Evolutionary conservation across 35 echinoderm and acorn worm species (phyloP), one percentile per base, ranked within the genome.

Genomic region (Heliocidaris tuberculata): DNA sequence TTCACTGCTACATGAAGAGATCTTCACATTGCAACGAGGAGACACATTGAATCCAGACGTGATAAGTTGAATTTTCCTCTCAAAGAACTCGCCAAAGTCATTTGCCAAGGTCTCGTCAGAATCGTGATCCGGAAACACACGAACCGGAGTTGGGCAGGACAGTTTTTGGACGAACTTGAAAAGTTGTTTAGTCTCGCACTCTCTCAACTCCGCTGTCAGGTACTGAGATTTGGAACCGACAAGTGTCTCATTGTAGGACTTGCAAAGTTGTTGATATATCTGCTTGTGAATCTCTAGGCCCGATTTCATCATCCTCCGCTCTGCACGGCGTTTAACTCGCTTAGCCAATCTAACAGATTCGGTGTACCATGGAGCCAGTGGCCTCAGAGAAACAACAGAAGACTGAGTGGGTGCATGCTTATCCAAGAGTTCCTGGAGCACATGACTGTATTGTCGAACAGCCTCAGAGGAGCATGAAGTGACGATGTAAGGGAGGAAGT

Each of bases 271-370:
- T n/a, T 32, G 30, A 52, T 94, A 94, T 47, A 94, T 85, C 85
- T 94, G 94, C 42, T 88, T 94, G 71, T 94, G 31, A 19, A 94
- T 85, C 85, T 85, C 60, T 16, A 94, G 94, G 24, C 94, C 94
- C 10, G 94, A 94, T 30, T 87, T 94, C 70, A 29, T 85, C 30
- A 94, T n/a, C 71, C 35, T 54, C n/a, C 94, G 94, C 32, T 94
- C 94, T 35, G 60, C 70, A 47, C 94, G 31, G 85, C 94, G 94
- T n/a, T 61, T 61, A n/a, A 86, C 94, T 61, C 94, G 60, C 85
- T 94, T 94, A 27, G 70, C 94, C 16, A 9, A 6, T 47, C 94
- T 61, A 21, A 94, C 31, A 19, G 29, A 30, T 5, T 94, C 94
- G 48, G 31, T 87, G 85, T 94, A 94, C 94, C 94, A 94, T 1